Evolutionary conservation across 2,797 vertebrate genomes (phyloP).

Genomic region (Lophius americanus): DNA sequence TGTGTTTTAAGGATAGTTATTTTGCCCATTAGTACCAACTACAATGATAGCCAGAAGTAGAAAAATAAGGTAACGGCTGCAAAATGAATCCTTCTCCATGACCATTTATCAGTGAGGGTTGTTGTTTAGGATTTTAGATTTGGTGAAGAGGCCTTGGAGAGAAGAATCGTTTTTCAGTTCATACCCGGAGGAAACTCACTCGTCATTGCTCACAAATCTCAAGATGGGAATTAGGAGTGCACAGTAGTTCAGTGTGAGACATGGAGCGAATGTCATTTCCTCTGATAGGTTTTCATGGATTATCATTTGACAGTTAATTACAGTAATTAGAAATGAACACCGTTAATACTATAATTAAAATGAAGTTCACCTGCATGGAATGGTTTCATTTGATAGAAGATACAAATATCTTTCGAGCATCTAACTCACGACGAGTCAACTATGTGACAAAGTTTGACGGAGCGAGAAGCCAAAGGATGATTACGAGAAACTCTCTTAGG

Average conservation of each 20-base stretch:
- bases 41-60: background rate
- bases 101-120: background rate
- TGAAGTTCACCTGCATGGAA: background rate
- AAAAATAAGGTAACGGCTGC: background rate
- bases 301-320: background rate
- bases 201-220: slow-evolving; percentile 3
- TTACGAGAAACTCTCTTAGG: too few species aligned
- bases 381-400: background rate
- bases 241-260: too few species aligned
- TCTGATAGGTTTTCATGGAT: background rate
- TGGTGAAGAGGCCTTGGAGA: slow-evolving; percentile 7
- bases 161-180: background rate
- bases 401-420: too few species aligned
- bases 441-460: too few species aligned
- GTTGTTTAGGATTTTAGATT: background rate
- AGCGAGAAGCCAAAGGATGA: too few species aligned
- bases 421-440: too few species aligned
- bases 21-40: background rate
- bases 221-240: too few species aligned
- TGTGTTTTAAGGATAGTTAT: background rate
- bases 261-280: too few species aligned
- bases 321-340: background rate
- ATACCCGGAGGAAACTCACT: background rate
- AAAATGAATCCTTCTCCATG: background rate
- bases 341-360: background rate